Base-by-base conservation (phyloP, 2,888 invertebrate species). In the Apeira syringaria region DNA sequence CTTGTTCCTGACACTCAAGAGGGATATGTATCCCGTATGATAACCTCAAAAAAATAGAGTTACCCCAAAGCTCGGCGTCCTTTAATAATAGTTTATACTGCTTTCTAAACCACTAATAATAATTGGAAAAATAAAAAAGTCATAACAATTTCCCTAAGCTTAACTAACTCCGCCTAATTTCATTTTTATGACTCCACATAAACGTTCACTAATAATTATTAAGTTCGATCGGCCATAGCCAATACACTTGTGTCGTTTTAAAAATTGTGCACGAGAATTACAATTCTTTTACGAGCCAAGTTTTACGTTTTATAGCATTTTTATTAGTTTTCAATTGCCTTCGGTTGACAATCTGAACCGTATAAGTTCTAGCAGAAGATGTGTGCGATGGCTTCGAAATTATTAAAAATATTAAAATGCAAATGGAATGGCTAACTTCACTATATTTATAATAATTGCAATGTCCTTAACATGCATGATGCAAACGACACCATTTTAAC, bases 331-430 rank as follows among this genome's bases (percentile, higher is more conserved):
- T 61, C 84, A 82, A 88, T 88, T 83, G 82, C 82, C 68, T 56
- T 70, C 61, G 64, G 72, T 74, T 82, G 86, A 85, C 83, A 85
- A 84, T 82, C 68, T 69, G 71, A 73, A 64, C 62, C 69, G 72
- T 74, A 78, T 85, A 83, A 85, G 82, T 74, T 84, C 82, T 88
- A 88, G 85, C 76, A 67, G 81, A 80, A 79, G 82, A 79, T 74
- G 75, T 65, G 63, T 74, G 70, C 68, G 68, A 74, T 71, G 71
- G 71, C 66, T 69, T 64, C 7, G 20, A 20, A 7, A 20, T 20
- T 20, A 20, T 20, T 62, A 42, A 71, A 62, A 61, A 67, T 65
- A 83, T 85, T 85, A 77, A 79, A 73, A 87, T 88, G 82, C 69
- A 75, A 85, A 87, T 86, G 68, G 56, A 55, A 67, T 60, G 56